These are phyloP conservation scores for Lichenostomus cassidix DNA, from an alignment of 2,113 vertebrate genomes.

Conservation along the genomic window DNA sequence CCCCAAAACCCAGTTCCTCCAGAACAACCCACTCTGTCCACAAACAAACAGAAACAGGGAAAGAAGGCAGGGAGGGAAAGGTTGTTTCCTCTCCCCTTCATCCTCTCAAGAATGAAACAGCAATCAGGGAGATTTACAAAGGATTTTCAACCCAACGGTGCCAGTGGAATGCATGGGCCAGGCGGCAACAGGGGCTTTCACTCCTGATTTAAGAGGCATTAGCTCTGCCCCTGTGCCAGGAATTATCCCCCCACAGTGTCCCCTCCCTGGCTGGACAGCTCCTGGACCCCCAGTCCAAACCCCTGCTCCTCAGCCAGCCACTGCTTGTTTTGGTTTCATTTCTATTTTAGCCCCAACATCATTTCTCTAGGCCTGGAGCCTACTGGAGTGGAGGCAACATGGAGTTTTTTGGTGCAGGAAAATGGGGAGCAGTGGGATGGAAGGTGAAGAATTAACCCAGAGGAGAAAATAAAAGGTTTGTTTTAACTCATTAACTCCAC, in stretches of 20 bases:
- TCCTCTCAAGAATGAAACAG: conserved; percentile 68
- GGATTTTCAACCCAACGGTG: conserved; percentile 37
- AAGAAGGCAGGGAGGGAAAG: neutral
- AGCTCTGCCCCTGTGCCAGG: conserved; percentile 32
- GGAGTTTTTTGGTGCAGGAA: neutral
- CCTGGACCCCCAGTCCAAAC: neutral
- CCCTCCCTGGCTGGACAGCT: neutral
- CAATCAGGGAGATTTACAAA: conserved; percentile 36
- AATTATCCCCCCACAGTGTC: neutral
- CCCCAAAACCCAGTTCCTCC: neutral
- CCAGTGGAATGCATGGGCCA: conserved; percentile 58
- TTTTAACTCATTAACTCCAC: neutral
- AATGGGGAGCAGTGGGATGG: neutral
- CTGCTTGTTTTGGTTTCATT: neutral
- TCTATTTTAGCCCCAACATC: neutral
- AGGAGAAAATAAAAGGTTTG: neutral
- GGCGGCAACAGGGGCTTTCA: conserved; percentile 25
- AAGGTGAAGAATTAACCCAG: neutral
- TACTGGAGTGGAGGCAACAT: rapidly evolving
- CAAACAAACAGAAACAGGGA: neutral
- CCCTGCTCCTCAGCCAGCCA: neutral
- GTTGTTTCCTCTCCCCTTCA: conserved; percentile 54
- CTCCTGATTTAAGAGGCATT: conserved; percentile 6
- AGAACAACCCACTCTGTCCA: neutral
- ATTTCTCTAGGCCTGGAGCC: neutral